Base-by-base conservation (phyloP, 2,888 invertebrate species). In the Eupeodes luniger region DNA sequence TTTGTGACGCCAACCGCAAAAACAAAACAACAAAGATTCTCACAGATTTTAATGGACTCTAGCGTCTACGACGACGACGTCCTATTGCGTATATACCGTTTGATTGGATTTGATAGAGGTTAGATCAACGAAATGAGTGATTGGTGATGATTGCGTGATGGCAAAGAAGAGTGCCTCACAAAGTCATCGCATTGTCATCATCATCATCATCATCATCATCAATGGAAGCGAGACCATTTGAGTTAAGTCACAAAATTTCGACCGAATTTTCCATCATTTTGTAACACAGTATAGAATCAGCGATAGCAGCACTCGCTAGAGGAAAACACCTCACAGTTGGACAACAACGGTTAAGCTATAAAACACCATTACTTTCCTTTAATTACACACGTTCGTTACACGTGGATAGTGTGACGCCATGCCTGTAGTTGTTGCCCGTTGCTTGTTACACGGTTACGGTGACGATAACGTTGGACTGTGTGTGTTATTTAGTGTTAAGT, bases 101-200 rank as follows among this genome's bases (percentile, higher is more conserved):
- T 88, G 77, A 74, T 81, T 59, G 61, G 74, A 75, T 85, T 78
- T 81, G 81, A 85, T 81, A 75, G 81, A 85, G 78, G 55, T 55
- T 70, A 61, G 78, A 79, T 19, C 16, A 34, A 62, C 47, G 34
- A 57, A 82, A 72, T 53, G 77, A 72, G 61, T 85, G 87, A 84
- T 87, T 80, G 66, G 83, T 67, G 69, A 84, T 67, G 69, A 84
- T 77, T 67, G 14, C 64, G 34, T 12, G 27, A 27, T 27, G 19
- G 40, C 51, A 34, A 44, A 27, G 16, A n/a, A 51, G 34, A 74
- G 34, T 76, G 87, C 72, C 75, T 72, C 76, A 80, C 79, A 64
- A 81, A 72, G 59, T 75, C 74, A 66, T 74, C 40, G 5, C 69
- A 51, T 81, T 51, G 64, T 69, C 61, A 74, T 59, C 59, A 40